Evolutionary conservation across 2,888 invertebrate genomes (phyloP).

Genomic region (Eulithis prunata): DNA sequence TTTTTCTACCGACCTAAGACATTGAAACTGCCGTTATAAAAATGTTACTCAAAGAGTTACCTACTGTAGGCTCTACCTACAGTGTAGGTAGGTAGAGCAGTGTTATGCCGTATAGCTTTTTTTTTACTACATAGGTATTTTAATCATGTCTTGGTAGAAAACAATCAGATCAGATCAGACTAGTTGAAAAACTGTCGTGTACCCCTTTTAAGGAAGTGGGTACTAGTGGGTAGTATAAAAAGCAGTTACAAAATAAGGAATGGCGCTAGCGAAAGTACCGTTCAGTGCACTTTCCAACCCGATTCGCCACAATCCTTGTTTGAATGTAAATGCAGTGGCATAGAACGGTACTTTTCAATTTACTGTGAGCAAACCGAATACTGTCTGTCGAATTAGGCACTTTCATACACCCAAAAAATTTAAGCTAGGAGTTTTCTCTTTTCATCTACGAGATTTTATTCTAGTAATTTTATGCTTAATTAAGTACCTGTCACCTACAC

Average conservation of each 20-base stretch:
- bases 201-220: conserved; percentile 34
- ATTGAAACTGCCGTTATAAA: not conserved
- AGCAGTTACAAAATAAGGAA: conserved; percentile 35
- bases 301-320: conserved; percentile 38
- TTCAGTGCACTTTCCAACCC: conserved; percentile 40
- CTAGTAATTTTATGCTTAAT: too few relatives aligned
- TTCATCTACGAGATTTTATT: too few relatives aligned
- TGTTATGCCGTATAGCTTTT: too few relatives aligned
- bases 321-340: conserved; percentile 27
- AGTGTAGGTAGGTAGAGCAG: too few relatives aligned
- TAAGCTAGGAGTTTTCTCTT: too few relatives aligned
- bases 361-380: not conserved
- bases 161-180: conserved; percentile 22
- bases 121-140: not conserved
- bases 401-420: too few relatives aligned
- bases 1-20: not conserved
- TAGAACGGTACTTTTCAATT: conserved; percentile 1
- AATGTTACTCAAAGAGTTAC: too few relatives aligned
- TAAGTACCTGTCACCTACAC: too few relatives aligned
- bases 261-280: conserved; percentile 42
- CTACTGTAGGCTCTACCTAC: too few relatives aligned
- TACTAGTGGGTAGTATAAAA: conserved; percentile 27
- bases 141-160: not conserved
- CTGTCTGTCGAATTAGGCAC: not conserved
- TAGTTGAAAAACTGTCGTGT: conserved; percentile 23